Base-by-base conservation (phyloP, 2,888 invertebrate genomes). In the Pilophorus perplexus region DNA sequence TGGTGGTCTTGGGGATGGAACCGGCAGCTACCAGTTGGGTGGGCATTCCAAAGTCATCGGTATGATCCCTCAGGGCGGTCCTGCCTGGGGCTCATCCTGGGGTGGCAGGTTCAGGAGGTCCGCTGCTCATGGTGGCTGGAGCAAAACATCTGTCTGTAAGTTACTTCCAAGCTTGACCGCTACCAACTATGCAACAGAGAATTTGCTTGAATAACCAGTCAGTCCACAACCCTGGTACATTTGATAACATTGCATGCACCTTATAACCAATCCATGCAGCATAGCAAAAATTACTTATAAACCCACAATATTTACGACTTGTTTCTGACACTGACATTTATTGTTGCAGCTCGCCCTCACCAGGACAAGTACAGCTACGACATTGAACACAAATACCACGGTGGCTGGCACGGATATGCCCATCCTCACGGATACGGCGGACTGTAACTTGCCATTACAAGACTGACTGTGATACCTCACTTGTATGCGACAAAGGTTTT, bases 1-100 rank as follows among this genome's bases (percentile, higher is more conserved):
- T 20, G 71, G 71, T 28, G 69, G 71, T 8, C 68, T 70, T 27
- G 71, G 70, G 10, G 71, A 68, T 28, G 70, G 68, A 18, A 57
- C 65, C 18, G 70, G 70, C 1, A 68, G 69, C 28, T 60, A 69
- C 60, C 59, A 67, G 33, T 22, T 67, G 6, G 57, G 64, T 37
- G 59, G 67, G 2, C 55, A 55, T 33, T 48, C 52, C n/a, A 60
- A 71, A 37, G 67, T 48, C 18, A 27, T 69, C 40, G 68, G 65
- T 28, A 66, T 65, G 48, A 67, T 70, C 52, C 67, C 59, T 10
- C 67, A 67, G 6, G 44, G 67, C 20, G 67, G 67, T 20, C n/a
- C n/a, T n/a, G n/a, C n/a, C n/a, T n/a, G n/a, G n/a, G 55, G 55
- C 38, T 55, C 33, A 2, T 23, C 23, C 10, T 52, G 27, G 1